Evolutionary conservation across 2,797 vertebrate genomes (phyloP), one percentile per base, ranked within the genome.

Genomic region (Iguana delicatissima): DNA sequence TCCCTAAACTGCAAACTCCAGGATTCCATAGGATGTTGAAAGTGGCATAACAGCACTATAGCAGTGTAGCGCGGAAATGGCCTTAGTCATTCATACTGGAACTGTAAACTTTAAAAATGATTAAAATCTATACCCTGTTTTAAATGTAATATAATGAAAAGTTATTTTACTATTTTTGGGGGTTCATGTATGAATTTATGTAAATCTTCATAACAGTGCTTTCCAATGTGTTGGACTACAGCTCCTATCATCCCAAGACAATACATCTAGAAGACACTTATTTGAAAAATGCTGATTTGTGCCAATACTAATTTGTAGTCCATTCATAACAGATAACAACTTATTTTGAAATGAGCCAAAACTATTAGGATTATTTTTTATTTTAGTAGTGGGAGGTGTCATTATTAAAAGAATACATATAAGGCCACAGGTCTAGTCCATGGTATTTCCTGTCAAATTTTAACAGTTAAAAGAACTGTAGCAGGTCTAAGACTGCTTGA

Each of bases 101-200:
- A 86, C 22, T 87, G 18, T 80, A 79, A 86, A 91, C 88, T 85
- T 69, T 80, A 35, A n/a, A 88, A 52, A 50, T 80, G 62, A 35
- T 72, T 69, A 12, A 81, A 80, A 80, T 46, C 16, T 12, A 26
- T 52, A 85, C 13, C 50, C 32, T 26, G 24, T 80, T 64, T 62
- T 42, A 77, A 77, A 77, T 57, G 29, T 14, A 12, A 74, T 57
- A 42, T 35, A 42, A 3, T n/a, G 14, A 76, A 59, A 59, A 22
- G 2, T n/a, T 87, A n/a, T 64, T 24, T 2, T 50, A 86, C 20
- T 76, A 76, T 24, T 6, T 29, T 64, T 42, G 73, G 32, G 32
- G 35, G 13, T 6, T 57, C n/a, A 76, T 22, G 42, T 26, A 76
- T 38, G 35, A 42, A 24, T 42, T 59, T 26, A 74, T 57, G 29